A percentile compares a stretch with the other conserved stretches of the same genome.
These are phyloP conservation scores for Hyperoplus lanceolatus DNA, from an alignment of 2,797 vertebrate genomes.

Conservation along the genomic window DNA sequence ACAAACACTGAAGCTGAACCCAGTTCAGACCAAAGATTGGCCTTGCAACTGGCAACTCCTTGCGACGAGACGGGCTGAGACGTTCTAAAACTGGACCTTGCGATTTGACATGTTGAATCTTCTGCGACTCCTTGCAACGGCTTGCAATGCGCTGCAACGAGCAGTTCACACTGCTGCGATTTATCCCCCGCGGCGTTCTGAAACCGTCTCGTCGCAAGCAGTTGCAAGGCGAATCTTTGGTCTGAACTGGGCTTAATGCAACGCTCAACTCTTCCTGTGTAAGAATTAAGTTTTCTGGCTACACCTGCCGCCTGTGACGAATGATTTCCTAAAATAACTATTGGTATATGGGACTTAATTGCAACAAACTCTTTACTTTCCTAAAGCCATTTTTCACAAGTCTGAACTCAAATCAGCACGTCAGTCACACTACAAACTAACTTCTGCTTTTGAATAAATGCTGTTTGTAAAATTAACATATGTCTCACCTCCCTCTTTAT, in stretches of 20 bases:
- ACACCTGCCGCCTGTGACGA: neutral
- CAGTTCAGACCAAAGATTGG: too few species aligned
- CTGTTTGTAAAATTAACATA: slow-evolving; percentile 80
- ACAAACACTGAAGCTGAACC: neutral
- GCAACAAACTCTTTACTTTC: neutral
- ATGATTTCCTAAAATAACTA: neutral
- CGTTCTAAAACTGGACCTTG: too few species aligned
- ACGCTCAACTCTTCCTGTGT: neutral
- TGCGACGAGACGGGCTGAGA: too few species aligned
- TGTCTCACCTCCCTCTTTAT: slow-evolving; percentile 75
- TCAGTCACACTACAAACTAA: slow-evolving; percentile 56
- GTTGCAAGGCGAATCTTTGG: too few species aligned
- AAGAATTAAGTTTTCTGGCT: neutral
- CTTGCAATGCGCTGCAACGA: neutral
- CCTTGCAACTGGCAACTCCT: too few species aligned
- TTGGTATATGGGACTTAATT: neutral
- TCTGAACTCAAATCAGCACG: slow-evolving; percentile 23
- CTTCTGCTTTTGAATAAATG: slow-evolving; percentile 73
- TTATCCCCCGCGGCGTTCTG: too few species aligned
- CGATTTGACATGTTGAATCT: too few species aligned
- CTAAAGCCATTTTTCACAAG: slow-evolving; percentile 21
- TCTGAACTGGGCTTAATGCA: too few species aligned
- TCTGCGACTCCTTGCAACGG: too few species aligned
- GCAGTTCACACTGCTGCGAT: too few species aligned
- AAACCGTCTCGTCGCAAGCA: too few species aligned